Percentiles rank a stretch among this genome's conserved stretches.
Evolutionary conservation across 2,888 invertebrate species (phyloP).

Genomic region (Eristalis intricaria): DNA sequence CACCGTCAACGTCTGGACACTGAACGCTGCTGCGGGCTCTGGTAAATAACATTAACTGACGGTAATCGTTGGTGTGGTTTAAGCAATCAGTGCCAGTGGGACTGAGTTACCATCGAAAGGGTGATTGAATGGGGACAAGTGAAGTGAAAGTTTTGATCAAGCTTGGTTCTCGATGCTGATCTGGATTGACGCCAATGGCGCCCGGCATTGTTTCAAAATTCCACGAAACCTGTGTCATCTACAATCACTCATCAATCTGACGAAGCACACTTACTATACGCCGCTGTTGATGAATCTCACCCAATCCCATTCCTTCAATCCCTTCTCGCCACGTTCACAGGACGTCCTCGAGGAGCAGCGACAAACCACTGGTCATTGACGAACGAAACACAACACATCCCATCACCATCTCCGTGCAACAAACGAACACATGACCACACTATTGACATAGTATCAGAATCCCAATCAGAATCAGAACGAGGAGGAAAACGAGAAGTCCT

Average conservation of each 20-base stretch:
- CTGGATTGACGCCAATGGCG: too few species aligned
- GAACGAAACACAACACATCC: not conserved
- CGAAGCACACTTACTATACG: too few species aligned
- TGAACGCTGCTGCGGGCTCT: not conserved
- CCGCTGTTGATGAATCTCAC: too few species aligned
- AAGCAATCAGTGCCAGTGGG: not conserved
- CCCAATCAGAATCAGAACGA: too few species aligned
- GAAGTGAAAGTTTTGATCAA: not conserved
- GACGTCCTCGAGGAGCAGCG: too few species aligned
- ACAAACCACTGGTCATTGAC: not conserved
- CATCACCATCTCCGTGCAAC: not conserved
- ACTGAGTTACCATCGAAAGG: not conserved
- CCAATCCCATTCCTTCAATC: too few species aligned
- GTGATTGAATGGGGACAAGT: not conserved
- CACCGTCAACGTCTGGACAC: not conserved
- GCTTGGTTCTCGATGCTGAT: too few species aligned
- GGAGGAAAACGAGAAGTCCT: not conserved
- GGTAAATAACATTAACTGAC: constrained; percentile 15
- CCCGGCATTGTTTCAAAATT: too few species aligned
- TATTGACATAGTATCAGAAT: constrained; percentile 6
- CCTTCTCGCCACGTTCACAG: too few species aligned
- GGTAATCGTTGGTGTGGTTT: constrained; percentile 37
- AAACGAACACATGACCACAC: not conserved
- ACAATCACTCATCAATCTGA: too few species aligned
- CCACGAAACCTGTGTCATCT: too few species aligned